Percentiles rank a stretch among this genome's conserved stretches.
phyloP scores from a whole-genome alignment of 64 coral and sea anemone species.

The Orbicella faveolata region DNA sequence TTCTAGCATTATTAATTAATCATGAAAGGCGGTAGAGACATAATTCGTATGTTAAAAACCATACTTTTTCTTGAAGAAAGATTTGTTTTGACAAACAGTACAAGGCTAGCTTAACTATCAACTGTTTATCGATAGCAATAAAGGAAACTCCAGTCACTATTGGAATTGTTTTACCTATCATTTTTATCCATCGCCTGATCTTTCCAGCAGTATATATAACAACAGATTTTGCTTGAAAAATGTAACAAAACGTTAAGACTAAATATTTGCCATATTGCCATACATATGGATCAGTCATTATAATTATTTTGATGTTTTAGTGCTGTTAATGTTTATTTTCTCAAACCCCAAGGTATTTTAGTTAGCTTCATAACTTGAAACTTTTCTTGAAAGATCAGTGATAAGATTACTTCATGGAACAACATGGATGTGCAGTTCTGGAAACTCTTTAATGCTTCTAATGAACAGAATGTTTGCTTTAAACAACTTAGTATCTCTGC shows the following conservation, averaged over 20 bases:
- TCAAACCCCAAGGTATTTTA: not conserved
- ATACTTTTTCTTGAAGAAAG: not conserved
- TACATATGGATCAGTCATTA: not conserved
- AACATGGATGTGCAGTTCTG: not conserved
- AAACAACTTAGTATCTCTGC: not conserved
- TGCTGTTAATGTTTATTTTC: constrained; percentile 2
- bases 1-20: not conserved
- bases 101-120: too few species aligned
- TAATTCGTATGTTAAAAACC: not conserved
- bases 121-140: too few species aligned
- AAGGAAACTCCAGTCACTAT: too few species aligned
- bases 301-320: not conserved
- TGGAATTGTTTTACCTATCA: too few species aligned
- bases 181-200: too few species aligned
- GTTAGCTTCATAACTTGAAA: not conserved
- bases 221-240: too few species aligned
- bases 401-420: constrained; percentile 12
- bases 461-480: not conserved
- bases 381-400: not conserved
- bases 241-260: not conserved
- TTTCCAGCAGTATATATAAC: too few species aligned
- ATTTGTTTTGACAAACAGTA: not conserved
- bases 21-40: not conserved
- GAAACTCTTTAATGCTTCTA: not conserved
- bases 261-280: not conserved